Base-by-base conservation (phyloP, 1,140 invertebrate species). In the Paramacrobiotus metropolitanus region DNA sequence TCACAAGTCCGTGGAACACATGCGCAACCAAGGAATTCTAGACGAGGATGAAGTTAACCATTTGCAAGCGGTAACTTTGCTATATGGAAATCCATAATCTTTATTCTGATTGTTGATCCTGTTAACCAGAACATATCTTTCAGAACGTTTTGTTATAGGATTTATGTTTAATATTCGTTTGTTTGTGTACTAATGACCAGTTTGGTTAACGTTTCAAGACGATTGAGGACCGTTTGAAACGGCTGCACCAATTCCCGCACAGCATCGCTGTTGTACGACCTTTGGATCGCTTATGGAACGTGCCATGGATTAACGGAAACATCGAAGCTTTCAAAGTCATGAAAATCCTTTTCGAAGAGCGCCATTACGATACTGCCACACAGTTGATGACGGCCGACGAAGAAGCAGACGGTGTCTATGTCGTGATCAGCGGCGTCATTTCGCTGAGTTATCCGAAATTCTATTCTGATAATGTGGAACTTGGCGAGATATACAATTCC, bases 1-100 rank as follows among this genome's bases (percentile, higher is more conserved):
- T 61, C 63, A 70, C 55, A 70, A 73, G 24, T 67, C 67, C 21
- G 65, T 75, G 21, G 64, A 68, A 30, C 68, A 73, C 60, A 65
- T 75, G 3, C 65, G 70, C 28, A 68, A 69, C 62, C 73, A 75
- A 61, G 75, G 73, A 4, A 65, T 74, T 29, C 64, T 74, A 24
- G 72, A 74, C 45, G 72, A 75, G 60, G 63, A 66, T 2, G 71
- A 73, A 61, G 67, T 67, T 24, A 31, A 62, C 28, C 70, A 70
- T 59, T 63, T 73, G 4, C 64, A 69, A 63, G 68, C 67, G 66
- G 71, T 73, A 15, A 48, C 44, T 60, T 40, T n/a, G n/a, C n/a
- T n/a, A n/a, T n/a, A n/a, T n/a, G n/a, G n/a, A n/a, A n/a, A n/a
- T n/a, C n/a, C n/a, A n/a, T n/a, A n/a, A n/a, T n/a, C n/a, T n/a